phyloP scores from a whole-genome alignment of 2,113 vertebrate species.

The Lophochroa leadbeateri region DNA sequence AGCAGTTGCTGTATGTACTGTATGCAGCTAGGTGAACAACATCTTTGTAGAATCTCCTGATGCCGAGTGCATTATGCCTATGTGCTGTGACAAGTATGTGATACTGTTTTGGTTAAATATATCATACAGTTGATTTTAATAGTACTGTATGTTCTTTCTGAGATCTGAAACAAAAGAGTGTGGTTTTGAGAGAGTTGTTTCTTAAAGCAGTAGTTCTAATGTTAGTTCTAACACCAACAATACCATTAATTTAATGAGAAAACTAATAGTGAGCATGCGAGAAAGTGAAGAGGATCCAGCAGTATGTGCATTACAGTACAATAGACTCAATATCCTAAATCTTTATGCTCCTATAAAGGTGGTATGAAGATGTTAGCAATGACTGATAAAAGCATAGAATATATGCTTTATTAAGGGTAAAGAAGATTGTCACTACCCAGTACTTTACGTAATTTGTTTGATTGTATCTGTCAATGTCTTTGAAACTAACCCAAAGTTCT shows the following conservation, averaged over 20 bases:
- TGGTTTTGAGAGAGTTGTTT: background rate
- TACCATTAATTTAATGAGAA: background rate
- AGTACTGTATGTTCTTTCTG: background rate
- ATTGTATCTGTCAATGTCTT: background rate
- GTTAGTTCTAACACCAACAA: background rate
- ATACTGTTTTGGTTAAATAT: background rate
- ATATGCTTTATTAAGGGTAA: background rate
- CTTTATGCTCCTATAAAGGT: background rate
- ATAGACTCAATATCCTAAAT: background rate
- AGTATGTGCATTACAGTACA: background rate
- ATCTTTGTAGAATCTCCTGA: background rate
- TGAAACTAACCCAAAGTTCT: background rate
- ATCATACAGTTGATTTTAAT: background rate
- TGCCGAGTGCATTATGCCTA: background rate
- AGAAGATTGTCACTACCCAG: background rate
- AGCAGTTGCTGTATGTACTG: background rate
- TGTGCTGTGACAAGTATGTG: background rate
- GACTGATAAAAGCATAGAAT: background rate
- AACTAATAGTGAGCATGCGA: background rate
- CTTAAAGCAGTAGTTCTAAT: background rate
- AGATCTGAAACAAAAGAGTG: background rate
- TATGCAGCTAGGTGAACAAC: background rate
- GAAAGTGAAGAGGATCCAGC: background rate
- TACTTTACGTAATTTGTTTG: background rate
- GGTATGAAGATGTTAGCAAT: background rate